These are phyloP conservation scores for Drosophila santomea DNA, from an alignment of 1,140 invertebrate species.

Conservation along the genomic window DNA sequence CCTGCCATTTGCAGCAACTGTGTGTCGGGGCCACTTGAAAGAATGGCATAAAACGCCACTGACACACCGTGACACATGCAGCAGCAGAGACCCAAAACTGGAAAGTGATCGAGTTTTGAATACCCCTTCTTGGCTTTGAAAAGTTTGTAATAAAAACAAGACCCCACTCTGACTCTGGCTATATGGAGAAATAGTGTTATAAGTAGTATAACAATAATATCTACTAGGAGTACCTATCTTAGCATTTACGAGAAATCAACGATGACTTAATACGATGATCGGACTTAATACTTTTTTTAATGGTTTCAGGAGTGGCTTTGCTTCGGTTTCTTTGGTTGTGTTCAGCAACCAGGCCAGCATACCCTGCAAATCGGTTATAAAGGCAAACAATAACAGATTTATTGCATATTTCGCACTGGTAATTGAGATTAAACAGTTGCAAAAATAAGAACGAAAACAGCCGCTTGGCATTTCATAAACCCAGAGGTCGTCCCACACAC, in stretches of 20 bases:
- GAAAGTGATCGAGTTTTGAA: slow-evolving; percentile 10
- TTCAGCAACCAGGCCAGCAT: background rate
- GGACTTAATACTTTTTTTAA: no score
- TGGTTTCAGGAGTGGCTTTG: background rate
- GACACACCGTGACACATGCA: slow-evolving; percentile 46
- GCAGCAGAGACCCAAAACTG: slow-evolving; percentile 2
- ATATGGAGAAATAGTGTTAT: background rate
- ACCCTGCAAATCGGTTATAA: slow-evolving; percentile 35
- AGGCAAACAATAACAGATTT: slow-evolving; percentile 80
- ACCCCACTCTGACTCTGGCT: background rate
- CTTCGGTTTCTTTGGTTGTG: no score
- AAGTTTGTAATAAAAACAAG: no score
- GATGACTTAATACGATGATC: no score
- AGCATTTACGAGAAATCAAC: no score
- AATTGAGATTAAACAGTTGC: slow-evolving; percentile 81
- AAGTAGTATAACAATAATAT: no score
- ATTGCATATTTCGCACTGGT: slow-evolving; percentile 79
- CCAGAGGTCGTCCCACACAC: slow-evolving; percentile 27
- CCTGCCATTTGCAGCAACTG: slow-evolving; percentile 74
- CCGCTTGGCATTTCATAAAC: slow-evolving; percentile 70
- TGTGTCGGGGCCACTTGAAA: slow-evolving; percentile 67
- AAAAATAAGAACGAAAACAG: slow-evolving; percentile 65
- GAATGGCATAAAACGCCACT: slow-evolving; percentile 59
- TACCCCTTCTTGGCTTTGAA: slow-evolving; percentile 1
- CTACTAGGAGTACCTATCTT: no score